Evolutionary conservation across 2,888 invertebrate species (phyloP).

Genomic region (Pyrrhosoma nymphula): DNA sequence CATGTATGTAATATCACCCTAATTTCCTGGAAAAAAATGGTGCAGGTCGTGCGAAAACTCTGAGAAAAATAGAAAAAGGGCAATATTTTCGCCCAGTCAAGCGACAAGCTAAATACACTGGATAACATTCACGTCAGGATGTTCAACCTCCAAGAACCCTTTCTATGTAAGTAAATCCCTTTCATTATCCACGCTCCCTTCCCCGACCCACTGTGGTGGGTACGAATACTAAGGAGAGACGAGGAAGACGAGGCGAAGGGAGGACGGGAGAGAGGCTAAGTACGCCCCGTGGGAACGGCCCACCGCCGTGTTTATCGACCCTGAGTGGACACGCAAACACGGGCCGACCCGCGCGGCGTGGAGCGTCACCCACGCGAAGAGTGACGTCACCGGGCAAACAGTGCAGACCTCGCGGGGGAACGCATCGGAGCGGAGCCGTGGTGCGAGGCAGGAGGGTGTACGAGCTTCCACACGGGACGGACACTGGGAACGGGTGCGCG

Average conservation of each 20-base stretch:
- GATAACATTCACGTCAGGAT: too few species aligned
- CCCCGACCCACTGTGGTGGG: too few species aligned
- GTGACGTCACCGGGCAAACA: background rate
- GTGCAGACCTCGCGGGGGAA: background rate
- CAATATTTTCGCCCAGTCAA: too few species aligned
- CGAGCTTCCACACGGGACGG: background rate
- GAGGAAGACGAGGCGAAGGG: background rate
- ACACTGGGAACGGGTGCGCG: too few species aligned
- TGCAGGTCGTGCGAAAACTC: too few species aligned
- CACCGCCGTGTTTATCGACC: background rate
- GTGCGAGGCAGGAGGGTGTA: background rate
- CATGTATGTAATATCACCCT: too few species aligned
- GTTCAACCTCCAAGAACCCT: background rate
- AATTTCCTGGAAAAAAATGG: too few species aligned
- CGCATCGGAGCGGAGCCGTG: background rate
- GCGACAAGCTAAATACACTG: too few species aligned
- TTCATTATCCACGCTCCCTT: too few species aligned
- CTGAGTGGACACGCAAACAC: conserved; percentile 47
- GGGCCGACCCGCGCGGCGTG: background rate
- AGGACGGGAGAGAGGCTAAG: conserved; percentile 52
- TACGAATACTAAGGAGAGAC: too few species aligned
- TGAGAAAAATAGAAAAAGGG: too few species aligned
- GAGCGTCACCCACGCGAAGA: background rate
- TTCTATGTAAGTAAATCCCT: background rate
- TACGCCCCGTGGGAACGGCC: conserved; percentile 45